Percentiles rank a stretch among this genome's conserved stretches.
Conservation (phyloP, 2,888 invertebrate genomes). For the Phengaris arion region DNA sequence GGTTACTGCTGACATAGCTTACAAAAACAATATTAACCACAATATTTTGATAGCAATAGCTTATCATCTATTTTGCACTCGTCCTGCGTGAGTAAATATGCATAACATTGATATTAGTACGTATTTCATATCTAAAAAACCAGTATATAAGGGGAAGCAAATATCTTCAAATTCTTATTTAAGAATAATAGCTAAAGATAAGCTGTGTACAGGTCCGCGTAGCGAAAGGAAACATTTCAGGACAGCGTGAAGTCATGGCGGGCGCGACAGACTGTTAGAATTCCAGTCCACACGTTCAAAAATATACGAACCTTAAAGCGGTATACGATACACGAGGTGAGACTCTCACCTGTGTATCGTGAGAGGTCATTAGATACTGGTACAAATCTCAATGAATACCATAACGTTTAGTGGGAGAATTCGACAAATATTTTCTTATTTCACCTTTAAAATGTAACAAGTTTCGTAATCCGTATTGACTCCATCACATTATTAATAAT, state of each 20-base stretch:
- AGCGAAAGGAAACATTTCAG: background rate
- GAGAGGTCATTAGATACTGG: background rate
- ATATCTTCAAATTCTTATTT: too few species aligned
- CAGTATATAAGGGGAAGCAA: too few species aligned
- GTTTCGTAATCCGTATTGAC: too few species aligned
- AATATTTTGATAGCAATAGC: too few species aligned
- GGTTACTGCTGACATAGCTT: too few species aligned
- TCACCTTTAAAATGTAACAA: background rate
- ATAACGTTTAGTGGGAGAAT: background rate
- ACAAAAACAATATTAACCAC: too few species aligned
- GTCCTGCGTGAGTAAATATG: too few species aligned
- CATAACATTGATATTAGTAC: too few species aligned
- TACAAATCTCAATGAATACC: slow-evolving; percentile 5
- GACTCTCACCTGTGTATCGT: too few species aligned
- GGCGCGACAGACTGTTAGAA: background rate
- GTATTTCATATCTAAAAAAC: too few species aligned
- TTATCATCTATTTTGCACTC: too few species aligned
- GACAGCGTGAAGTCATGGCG: background rate
- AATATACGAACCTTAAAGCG: background rate
- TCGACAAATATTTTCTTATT: background rate
- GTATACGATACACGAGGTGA: background rate
- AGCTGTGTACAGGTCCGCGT: background rate
- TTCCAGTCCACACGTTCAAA: slow-evolving; percentile 2
- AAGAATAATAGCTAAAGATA: too few species aligned
- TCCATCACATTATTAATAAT: background rate